Base-by-base conservation (phyloP, 30 jellyfish, hydroid and myxozoan genomes). In the Hydractinia symbiolongicarpus region DNA sequence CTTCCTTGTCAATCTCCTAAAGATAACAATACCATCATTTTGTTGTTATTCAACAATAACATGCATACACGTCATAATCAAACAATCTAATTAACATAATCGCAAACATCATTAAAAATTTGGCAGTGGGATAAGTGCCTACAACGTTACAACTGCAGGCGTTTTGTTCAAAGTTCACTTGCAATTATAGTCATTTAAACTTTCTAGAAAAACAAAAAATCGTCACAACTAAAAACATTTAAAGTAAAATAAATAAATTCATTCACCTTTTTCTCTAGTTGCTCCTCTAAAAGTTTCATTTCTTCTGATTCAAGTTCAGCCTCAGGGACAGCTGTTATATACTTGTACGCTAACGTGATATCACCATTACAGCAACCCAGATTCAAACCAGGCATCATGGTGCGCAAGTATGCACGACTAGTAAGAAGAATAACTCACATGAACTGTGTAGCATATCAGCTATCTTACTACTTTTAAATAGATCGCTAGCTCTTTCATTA, bases 371-470 rank as follows among this genome's bases (percentile, higher is more conserved):
- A 90, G 6, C 84, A 53, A 30, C 81, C 94, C 15, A 89, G 82
- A 57, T 85, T 90, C 87, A 90, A 58, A 14, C 97, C 97, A 10
- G 95, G 97, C 97, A 90, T 75, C 72, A 85, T 82, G 54, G 84
- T 78, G 17, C 97, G 95, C 20, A 86, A 79, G 61, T 81, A 61
- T 16, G 95, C 66, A 14, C 95, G 95, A 75, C 97, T 90, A 82
- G 7, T 81, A 53, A 68, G 8, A 50, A 79, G n/a, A 61, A 79
- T 16, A 15, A 5, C 44, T 30, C 44, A 30, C n/a, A 68, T 10
- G 21, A 14, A 4, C 21, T 20, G 69, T 17, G 19, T 58, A 11
- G 69, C 69, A 58, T 13, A 11, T 58, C 17, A 58, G 19, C 0
- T 17, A 0, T 17, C 19, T 3, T 58, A 58, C 15, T 58, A 30